Evolutionary conservation across 2,888 invertebrate species (phyloP), one percentile per base, ranked within the genome.

Genomic region (Ephialtes manifestator): DNA sequence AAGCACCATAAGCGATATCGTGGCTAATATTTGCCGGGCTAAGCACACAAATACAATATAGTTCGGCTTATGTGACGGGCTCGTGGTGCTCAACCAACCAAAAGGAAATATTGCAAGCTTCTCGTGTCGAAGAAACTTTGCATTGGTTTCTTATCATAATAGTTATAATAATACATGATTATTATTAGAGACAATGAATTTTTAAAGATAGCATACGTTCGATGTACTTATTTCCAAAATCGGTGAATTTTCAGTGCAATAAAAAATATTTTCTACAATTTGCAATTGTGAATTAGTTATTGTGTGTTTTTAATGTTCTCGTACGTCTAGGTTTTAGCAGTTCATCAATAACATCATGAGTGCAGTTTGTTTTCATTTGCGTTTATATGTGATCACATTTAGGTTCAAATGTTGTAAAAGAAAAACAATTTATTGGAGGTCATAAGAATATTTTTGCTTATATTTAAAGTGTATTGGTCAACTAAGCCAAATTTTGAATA

Each of bases 1-100:
- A 91, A 92, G 92, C 92, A 91, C 91, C 91, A 92, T 92, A 93
- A 92, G 93, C 93, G 93, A 93, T 93, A 93, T 93, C 92, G 91
- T 92, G 91, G 93, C 93, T 92, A 93, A 93, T 93, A 93, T 93
- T 93, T 93, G 92, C 91, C 89, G 89, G 91, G 89, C 92, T 91
- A 90, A 91, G 92, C 91, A 92, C 89, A 92, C 93, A 93, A 93
- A 93, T 91, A 92, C 92, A 91, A 93, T 92, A 90, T 90, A 91
- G 92, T 91, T 83, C 86, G 90, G 92, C 92, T 93, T 92, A 90
- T 89, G 82, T 86, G 87, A 51, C 65, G 88, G 15, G 18, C 67
- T 92, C 91, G 91, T 85, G 93, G 90, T 89, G 89, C 92, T 92
- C 92, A 90, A 86, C 77, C 83, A 72, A 81, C 53, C 51, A 51